These are phyloP conservation scores for Chunga burmeisteri DNA, from an alignment of 2,113 vertebrate species.

Conservation along the genomic window DNA sequence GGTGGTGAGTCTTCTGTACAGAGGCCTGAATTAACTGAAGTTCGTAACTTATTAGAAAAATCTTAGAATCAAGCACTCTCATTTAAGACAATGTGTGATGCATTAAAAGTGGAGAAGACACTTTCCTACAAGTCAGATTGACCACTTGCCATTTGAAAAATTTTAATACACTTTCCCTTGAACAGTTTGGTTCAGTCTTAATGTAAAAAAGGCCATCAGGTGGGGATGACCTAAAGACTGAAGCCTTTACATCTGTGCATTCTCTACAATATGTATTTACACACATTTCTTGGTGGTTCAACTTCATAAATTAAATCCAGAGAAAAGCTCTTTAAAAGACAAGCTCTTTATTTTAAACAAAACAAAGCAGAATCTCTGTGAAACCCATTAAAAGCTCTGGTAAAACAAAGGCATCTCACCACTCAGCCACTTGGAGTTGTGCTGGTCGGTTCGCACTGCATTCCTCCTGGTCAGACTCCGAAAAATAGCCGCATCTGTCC, in stretches of 20 bases:
- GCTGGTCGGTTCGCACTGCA: slow-evolving; percentile 93
- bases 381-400: neutral
- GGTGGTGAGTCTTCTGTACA: neutral
- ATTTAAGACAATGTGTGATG: neutral
- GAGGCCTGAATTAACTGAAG: neutral
- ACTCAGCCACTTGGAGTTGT: slow-evolving; percentile 98
- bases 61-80: neutral
- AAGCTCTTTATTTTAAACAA: neutral
- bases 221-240: too few relatives aligned
- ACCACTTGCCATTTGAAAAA: neutral
- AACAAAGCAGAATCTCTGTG: neutral
- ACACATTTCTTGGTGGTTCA: neutral
- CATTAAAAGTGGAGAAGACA: neutral
- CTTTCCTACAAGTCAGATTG: neutral
- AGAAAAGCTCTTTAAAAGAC: neutral
- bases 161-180: neutral
- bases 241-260: neutral
- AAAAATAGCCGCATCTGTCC: slow-evolving; percentile 96
- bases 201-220: neutral
- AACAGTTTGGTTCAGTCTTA: neutral
- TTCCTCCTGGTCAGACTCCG: slow-evolving; percentile 93
- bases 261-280: neutral
- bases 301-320: neutral
- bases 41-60: neutral
- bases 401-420: slow-evolving; percentile 76